Conservation (phyloP, 2,888 invertebrate genomes). For the Pandemis heparana region DNA sequence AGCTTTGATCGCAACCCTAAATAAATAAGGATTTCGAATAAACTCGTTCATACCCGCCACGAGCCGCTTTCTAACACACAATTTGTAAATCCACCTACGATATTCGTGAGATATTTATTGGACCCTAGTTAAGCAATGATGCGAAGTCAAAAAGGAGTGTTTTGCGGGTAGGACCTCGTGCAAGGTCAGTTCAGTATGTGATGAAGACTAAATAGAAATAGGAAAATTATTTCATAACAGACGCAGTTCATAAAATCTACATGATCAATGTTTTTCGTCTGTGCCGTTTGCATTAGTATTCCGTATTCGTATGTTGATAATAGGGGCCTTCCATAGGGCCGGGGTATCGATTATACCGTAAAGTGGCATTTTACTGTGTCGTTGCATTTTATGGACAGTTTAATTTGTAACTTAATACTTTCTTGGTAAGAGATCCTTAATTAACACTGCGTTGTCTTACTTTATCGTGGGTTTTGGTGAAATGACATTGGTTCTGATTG, state of each 20-base stretch:
- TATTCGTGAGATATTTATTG: no score
- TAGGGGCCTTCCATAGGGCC: slow-evolving; percentile 54
- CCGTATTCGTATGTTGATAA: slow-evolving; percentile 34
- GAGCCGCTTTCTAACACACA: not conserved
- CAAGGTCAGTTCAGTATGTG: no score
- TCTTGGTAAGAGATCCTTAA: slow-evolving; percentile 4
- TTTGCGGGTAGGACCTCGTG: no score
- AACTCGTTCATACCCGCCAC: not conserved
- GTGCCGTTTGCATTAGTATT: slow-evolving; percentile 35
- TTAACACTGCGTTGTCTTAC: not conserved
- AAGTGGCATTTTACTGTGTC: slow-evolving; percentile 69
- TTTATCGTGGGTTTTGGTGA: not conserved
- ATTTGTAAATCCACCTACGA: not conserved
- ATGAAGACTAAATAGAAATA: no score
- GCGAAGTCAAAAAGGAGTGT: no score
- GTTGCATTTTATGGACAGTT: slow-evolving; percentile 69
- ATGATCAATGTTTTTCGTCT: not conserved
- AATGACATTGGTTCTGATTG: not conserved
- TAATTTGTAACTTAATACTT: slow-evolving; percentile 19
- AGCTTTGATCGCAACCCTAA: not conserved
- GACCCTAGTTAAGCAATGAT: no score
- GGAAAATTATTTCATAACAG: no score
- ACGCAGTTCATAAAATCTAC: no score
- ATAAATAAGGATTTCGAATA: not conserved
- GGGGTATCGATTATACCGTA: slow-evolving; percentile 76